Base-by-base conservation (phyloP, 2,888 invertebrate genomes). In the Copidosoma aretas region DNA sequence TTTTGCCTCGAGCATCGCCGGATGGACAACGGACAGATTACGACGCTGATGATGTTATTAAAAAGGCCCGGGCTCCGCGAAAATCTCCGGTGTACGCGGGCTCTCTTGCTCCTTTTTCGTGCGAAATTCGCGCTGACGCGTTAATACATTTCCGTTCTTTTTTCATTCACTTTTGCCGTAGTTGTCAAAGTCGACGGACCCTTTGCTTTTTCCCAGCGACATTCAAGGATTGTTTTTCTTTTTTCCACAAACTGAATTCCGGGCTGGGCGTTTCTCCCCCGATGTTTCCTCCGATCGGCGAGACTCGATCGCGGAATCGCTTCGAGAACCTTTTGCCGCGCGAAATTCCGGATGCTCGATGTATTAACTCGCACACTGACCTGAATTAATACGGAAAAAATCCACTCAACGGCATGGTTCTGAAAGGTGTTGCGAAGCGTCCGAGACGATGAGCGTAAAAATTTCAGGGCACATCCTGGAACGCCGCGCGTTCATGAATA, bases 11-110 rank as follows among this genome's bases (percentile, higher is more conserved):
- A 51, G 22, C 25, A 19, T 54, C 49, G 52, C 15, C 43, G 57
- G 61, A 61, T 59, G 65, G 62, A 71, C 67, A 68, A 68, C 67
- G 56, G 71, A 64, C 71, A 67, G 71, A 71, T 71, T 71, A 71
- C 71, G 71, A 65, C 51, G 68, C 62, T 66, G 68, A 68, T 71
- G 66, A 66, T 64, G 64, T 68, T 71, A 71, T 71, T 71, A 71
- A 71, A 68, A 64, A 63, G 66, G 17, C 4, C 4, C 63, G 57
- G 60, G 66, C 68, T 68, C 63, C 46, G 17, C 8, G 56, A 54
- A 63, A 53, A 67, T 66, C 70, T 32, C 54, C 57, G 46, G 15
- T 32, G 32, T 32, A 8, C 8, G 32, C 8, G 41, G 41, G 21
- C 4, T 56, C n/a, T 58, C 60, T 67, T 67, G 60, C 17, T 25